Evolutionary conservation across 2,113 vertebrate genomes (phyloP), one percentile per base, ranked within the genome.

Genomic region (Beaufortia kweichowensis): DNA sequence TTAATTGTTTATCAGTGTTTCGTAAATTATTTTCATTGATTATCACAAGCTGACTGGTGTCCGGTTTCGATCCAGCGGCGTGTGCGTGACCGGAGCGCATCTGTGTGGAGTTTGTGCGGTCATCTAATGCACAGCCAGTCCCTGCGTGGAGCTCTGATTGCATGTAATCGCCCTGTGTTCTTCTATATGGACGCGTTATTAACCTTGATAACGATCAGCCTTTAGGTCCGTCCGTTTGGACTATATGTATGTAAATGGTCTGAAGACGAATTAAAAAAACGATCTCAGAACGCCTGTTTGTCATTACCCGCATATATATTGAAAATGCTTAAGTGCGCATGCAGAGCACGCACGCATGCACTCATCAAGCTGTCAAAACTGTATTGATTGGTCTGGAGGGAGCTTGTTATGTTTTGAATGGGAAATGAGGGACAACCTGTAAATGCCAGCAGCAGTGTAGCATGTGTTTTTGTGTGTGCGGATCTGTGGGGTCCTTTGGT

Each of bases 361-460:
- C 31, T 64, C 67, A 78, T 68, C 57, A 35, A 63, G 66, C 65
- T 75, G 79, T 81, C 76, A 24, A 46, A 29, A 15, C 31, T 60
- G 77, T 50, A 64, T 74, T 26, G 76, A 79, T 67, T 66, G 74
- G 55, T 69, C 66, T 50, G 55, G 61, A 61, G 79, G 66, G 81
- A 82, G 35, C 26, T 11, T 57, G 50, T 69, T 31, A 29, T 81
- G 69, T 81, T 83, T 79, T 75, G 23, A 77, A 77, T 75, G 57
- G 75, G 79, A 85, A 78, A 55, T 68, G 74, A 67, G 33, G 31
- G 61, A 78, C 10, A 67, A 61, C 79, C 62, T 78, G 72, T 70
- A 59, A 77, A 81, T 67, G 43, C 60, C 33, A 46, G 59, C 48
- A 53, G 76, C 65, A 71, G 76, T 26, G 61, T 63, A 35, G 50